Conservation (phyloP, 1,140 invertebrate genomes). For the Orchesella cincta region DNA sequence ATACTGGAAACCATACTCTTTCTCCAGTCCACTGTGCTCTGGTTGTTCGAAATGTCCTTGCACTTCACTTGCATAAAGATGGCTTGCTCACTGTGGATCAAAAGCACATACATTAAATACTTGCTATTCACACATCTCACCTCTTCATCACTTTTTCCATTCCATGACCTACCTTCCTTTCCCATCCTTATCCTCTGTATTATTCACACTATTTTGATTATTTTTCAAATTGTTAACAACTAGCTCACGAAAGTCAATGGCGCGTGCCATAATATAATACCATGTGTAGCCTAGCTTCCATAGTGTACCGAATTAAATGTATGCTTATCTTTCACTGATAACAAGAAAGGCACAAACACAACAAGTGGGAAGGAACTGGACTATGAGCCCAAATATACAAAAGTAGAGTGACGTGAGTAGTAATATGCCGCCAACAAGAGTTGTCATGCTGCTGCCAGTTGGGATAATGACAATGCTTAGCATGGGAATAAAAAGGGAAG, state of each 20-base stretch:
- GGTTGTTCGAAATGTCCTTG: background rate
- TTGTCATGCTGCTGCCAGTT: no score
- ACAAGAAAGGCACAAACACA: no score
- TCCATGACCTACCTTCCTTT: background rate
- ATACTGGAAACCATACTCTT: conserved; percentile 38
- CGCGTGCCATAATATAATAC: background rate
- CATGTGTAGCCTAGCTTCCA: no score
- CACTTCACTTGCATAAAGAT: background rate
- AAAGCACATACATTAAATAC: background rate
- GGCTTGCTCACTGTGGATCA: background rate
- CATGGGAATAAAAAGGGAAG: no score
- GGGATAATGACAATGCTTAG: no score
- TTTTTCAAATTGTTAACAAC: background rate
- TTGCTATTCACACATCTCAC: background rate
- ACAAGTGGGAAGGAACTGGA: no score
- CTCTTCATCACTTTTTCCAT: background rate
- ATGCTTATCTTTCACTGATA: no score
- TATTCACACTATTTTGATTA: background rate
- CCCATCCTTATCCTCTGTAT: background rate
- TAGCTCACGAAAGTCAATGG: background rate
- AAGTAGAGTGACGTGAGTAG: no score
- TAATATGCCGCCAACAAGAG: no score
- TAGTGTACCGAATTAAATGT: no score
- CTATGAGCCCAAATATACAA: no score
- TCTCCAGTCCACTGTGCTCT: conserved; percentile 6